Base-by-base conservation (phyloP, 2,888 invertebrate genomes). In the Cerastis rubricosa region DNA sequence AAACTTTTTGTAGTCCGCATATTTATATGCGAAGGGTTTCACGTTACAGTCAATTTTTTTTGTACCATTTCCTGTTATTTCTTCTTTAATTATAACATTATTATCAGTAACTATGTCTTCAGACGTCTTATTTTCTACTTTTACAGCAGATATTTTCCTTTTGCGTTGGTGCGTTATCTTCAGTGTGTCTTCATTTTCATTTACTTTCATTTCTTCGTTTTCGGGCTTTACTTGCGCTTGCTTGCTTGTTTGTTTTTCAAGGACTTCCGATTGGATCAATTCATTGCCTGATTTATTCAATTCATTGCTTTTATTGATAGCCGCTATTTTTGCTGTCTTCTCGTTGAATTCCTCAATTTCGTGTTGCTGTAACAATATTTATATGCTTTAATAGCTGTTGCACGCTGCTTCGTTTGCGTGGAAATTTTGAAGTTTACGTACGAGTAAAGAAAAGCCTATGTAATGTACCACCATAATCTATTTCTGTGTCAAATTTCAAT, bases 271-370 rank as follows among this genome's bases (percentile, higher is more conserved):
- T 83, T 93, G 92, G 57, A 95, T 94, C 54, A 95, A 80, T 65
- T 94, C 94, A 83, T 54, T 54, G 54, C 54, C 54, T 35, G 35
- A 35, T 35, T 35, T 35, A 2, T 2, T 35, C 35, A 35, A 35
- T 35, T 35, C 35, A 35, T 94, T 91, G 29, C 93, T 94, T 80
- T 92, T 90, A 25, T 93, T 90, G 51, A 95, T 87, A 2, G 94
- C 95, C 2, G 91, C 88, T 72, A 95, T 91, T 89, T 93, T 95
- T 5, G 94, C 95, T 87, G 95, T 93, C 74, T 93, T 94, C 22
- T 94, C 92, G 86, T 93, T 94, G 79, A 89, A 93, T 71, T 92
- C 93, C 76, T 91, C 93, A 22, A 95, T 88, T 87, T 95, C 95
- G 77, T 94, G 92, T 77, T 91, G 88, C 95, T 96, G 91, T 85